phyloP scores from a whole-genome alignment of 2,797 vertebrate genomes.

The Aulostomus chinensis region DNA sequence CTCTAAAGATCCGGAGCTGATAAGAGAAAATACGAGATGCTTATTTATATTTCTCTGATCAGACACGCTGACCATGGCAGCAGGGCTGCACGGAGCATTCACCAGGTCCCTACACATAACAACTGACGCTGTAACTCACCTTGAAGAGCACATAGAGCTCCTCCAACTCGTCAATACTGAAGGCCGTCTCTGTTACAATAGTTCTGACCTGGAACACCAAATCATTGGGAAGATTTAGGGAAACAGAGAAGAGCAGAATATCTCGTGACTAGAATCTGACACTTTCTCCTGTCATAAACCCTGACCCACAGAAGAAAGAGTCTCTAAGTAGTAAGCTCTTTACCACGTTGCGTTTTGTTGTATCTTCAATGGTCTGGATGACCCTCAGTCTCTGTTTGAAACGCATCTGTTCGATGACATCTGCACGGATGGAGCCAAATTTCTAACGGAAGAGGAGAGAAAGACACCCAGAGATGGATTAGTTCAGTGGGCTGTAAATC shows the following conservation, averaged over 20 bases:
- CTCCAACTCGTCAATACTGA: slow-evolving; percentile 92
- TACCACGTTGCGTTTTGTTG: slow-evolving; percentile 97
- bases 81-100: too few species aligned
- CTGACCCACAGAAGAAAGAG: too few species aligned
- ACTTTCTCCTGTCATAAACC: too few species aligned
- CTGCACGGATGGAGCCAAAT: slow-evolving; percentile 94
- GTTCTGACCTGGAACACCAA: slow-evolving; percentile 86
- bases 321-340: too few species aligned
- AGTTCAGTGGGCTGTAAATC: neutral
- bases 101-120: neutral
- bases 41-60: too few species aligned
- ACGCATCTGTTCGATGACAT: slow-evolving; percentile 98
- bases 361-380: slow-evolving; percentile 97
- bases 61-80: too few species aligned
- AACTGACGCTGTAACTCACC: slow-evolving; percentile 74
- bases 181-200: slow-evolving; percentile 94
- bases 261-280: neutral
- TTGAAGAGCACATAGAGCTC: slow-evolving; percentile 96
- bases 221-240: slow-evolving; percentile 2
- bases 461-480: neutral
- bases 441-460: slow-evolving; percentile 79
- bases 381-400: slow-evolving; percentile 97
- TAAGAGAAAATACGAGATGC: too few species aligned
- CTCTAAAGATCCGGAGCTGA: too few species aligned
- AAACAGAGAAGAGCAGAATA: neutral